Percentiles rank a stretch among this genome's conserved stretches.
These are phyloP conservation scores for Scaptomyza montana DNA, from an alignment of 1,140 invertebrate species.

Conservation along the genomic window DNA sequence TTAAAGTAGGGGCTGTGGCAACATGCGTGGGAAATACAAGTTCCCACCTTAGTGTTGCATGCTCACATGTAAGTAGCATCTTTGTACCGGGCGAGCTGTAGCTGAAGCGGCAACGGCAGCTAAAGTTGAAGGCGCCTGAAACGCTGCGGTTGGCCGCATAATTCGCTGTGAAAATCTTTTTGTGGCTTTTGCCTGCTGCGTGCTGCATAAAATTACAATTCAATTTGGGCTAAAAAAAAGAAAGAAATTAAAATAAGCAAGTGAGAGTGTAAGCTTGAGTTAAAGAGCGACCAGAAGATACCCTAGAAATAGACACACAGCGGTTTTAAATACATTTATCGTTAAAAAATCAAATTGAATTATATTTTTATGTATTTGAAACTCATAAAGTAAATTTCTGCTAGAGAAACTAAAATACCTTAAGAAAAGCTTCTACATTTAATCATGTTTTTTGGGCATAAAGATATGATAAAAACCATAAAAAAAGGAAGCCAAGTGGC, in stretches of 20 bases:
- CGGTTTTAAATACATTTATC: not conserved
- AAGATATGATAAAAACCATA: constrained; percentile 2
- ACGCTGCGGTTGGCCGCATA: constrained; percentile 75
- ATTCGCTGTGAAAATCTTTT: constrained; percentile 79
- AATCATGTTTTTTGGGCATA: not conserved
- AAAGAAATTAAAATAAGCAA: not conserved
- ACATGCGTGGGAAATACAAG: constrained; percentile 74
- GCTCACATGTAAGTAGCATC: constrained; percentile 32
- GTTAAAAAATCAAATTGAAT: not conserved
- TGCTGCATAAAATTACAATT: constrained; percentile 80
- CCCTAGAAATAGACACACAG: not conserved
- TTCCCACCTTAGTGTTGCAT: constrained; percentile 55
- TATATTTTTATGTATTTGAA: not conserved
- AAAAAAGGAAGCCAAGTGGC: constrained; percentile 9
- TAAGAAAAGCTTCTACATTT: too few relatives aligned
- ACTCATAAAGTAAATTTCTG: too few relatives aligned
- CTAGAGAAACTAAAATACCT: too few relatives aligned
- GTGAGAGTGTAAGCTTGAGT: too few relatives aligned
- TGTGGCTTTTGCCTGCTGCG: constrained; percentile 58
- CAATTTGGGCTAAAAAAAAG: constrained; percentile 51
- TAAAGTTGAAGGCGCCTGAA: constrained; percentile 13
- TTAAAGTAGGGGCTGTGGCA: constrained; percentile 12
- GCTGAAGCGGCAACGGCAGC: constrained; percentile 12
- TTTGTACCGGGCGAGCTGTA: not conserved
- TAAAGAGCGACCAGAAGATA: not conserved